Percentiles rank a stretch among this genome's conserved stretches.
Conservation (phyloP, 2,797 vertebrate genomes). For the Macropus fuliginosus region DNA sequence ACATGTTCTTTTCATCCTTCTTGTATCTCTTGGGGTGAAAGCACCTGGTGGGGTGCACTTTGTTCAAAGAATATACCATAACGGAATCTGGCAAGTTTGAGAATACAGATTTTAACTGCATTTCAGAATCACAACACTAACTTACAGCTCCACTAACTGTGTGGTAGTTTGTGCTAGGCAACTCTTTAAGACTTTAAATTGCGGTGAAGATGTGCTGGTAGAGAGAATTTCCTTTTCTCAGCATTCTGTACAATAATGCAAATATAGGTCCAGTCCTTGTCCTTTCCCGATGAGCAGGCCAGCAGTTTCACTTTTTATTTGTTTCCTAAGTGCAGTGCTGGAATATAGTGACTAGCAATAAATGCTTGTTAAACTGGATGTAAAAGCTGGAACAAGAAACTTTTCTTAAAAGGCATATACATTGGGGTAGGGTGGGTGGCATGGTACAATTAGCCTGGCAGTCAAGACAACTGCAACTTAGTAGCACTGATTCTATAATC, state of each 20-base stretch:
- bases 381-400: background rate
- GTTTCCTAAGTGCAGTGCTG: background rate
- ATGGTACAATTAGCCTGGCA: background rate
- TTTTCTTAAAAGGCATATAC: background rate
- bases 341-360: background rate
- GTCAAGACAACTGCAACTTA: background rate
- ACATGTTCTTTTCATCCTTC: too few relatives aligned
- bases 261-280: background rate
- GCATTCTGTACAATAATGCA: background rate
- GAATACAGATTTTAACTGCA: background rate
- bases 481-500: background rate
- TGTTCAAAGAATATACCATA: too few relatives aligned
- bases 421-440: background rate
- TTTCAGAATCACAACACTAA: background rate
- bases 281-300: background rate
- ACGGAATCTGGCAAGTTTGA: too few relatives aligned
- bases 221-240: background rate
- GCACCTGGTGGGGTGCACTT: too few relatives aligned
- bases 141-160: background rate
- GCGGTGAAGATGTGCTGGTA: background rate
- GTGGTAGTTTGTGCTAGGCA: background rate
- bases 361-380: background rate
- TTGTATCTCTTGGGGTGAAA: too few relatives aligned
- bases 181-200: background rate
- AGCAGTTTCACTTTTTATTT: background rate